A percentile compares a stretch with the other conserved stretches of the same genome.
Evolutionary conservation across 2,888 invertebrate genomes (phyloP).

Genomic region (Tuta absoluta): DNA sequence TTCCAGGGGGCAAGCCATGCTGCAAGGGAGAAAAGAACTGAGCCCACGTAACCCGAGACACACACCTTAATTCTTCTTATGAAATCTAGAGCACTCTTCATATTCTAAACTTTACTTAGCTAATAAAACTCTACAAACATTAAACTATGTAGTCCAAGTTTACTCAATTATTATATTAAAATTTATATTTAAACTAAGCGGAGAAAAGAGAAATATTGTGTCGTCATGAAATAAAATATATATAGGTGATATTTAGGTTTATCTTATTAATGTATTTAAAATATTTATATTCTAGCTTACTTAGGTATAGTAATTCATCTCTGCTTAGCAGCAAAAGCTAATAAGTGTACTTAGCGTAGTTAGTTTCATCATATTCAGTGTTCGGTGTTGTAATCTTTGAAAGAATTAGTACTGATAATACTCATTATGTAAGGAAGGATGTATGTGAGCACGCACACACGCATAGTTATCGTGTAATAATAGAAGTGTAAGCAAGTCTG

Average conservation of each 20-base stretch:
- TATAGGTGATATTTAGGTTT: conserved; percentile 32
- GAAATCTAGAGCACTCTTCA: conserved; percentile 36
- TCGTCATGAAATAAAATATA: conserved; percentile 59
- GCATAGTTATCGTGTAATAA: conserved; percentile 41
- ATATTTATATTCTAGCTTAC: conserved; percentile 33
- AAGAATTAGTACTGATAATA: conserved; percentile 71
- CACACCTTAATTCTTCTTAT: conserved; percentile 20
- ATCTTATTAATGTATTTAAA: conserved; percentile 28
- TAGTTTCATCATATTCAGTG: conserved; percentile 65
- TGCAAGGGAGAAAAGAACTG: conserved; percentile 67
- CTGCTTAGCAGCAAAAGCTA: conserved; percentile 46
- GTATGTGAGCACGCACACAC: conserved; percentile 62
- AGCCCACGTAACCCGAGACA: conserved; percentile 28
- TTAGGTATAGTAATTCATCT: conserved; percentile 39
- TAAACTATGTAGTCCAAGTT: conserved; percentile 41
- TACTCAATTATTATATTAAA: conserved; percentile 43
- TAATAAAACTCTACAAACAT: conserved; percentile 31
- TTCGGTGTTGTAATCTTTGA: conserved; percentile 40
- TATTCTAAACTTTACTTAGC: conserved; percentile 35
- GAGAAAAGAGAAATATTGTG: conserved; percentile 45
- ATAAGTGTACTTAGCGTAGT: conserved; percentile 26
- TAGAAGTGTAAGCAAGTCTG: conserved; percentile 18
- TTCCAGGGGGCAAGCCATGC: conserved; percentile 72
- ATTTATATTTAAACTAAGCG: conserved; percentile 35
- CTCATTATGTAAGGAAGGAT: conserved; percentile 68